Conservation (phyloP, 2,113 vertebrate genomes). For the Sinocyclocheilus anophthalmus region DNA sequence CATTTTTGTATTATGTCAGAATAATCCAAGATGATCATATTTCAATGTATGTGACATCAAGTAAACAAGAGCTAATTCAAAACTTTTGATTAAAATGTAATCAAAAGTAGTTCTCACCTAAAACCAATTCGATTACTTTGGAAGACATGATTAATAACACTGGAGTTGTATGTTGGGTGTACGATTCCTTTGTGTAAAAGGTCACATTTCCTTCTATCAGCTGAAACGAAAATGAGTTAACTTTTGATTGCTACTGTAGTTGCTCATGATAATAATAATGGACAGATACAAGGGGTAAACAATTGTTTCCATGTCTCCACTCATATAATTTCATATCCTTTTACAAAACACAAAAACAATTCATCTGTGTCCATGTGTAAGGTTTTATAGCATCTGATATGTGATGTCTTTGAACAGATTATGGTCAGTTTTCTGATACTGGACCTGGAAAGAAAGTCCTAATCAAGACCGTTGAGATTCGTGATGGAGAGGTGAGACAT, state of each 20-base stretch:
- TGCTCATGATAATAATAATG: too few species aligned
- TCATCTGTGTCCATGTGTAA: not conserved
- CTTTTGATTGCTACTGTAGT: too few species aligned
- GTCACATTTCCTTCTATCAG: too few species aligned
- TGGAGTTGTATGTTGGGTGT: too few species aligned
- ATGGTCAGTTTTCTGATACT: slow-evolving; percentile 72
- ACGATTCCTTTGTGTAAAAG: too few species aligned
- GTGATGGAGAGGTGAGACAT: slow-evolving; percentile 84
- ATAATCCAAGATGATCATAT: not conserved
- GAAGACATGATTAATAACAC: too few species aligned
- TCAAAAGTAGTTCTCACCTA: not conserved
- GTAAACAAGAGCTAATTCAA: not conserved
- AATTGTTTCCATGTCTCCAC: not conserved
- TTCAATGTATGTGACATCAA: not conserved
- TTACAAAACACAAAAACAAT: not conserved
- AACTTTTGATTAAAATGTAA: not conserved
- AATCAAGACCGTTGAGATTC: slow-evolving; percentile 92
- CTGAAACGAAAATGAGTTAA: too few species aligned
- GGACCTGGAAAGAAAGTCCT: slow-evolving; percentile 83
- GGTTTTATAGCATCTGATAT: not conserved
- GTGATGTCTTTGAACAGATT: slow-evolving; percentile 65
- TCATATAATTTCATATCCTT: not conserved
- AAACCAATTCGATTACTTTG: too few species aligned
- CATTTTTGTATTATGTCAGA: not conserved
- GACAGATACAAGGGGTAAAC: too few species aligned